Evolutionary conservation across 2,797 vertebrate genomes (phyloP), one percentile per base, ranked within the genome.

Genomic region (Lates japonicus): DNA sequence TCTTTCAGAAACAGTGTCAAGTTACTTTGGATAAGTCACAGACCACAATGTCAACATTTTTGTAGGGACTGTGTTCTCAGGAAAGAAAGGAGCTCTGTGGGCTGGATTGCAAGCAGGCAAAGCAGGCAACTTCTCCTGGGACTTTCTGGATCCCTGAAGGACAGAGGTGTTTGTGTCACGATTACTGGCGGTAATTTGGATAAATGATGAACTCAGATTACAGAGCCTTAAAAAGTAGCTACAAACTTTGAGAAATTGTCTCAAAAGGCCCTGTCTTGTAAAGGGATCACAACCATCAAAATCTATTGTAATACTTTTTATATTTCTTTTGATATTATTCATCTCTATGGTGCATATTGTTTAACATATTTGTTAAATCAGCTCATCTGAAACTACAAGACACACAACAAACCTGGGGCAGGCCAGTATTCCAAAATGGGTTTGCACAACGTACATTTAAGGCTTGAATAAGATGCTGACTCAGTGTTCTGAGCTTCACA

Each of bases 181-280:
- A 41, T 74, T 33, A 57, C 0, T 54, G 12, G 62, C n/a, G 49
- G 5, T 72, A 60, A 55, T 76, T 48, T 63, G 31, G 68, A 57
- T 41, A 64, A 46, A n/a, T 25, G 29, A 1, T 29, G 7, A 0
- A 46, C 1, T 62, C 33, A 37, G 65, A 25, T 55, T 8, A 66
- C 19, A 39, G 35, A 25, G 22, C n/a, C 11, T 57, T 39, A 17
- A n/a, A 41, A 4, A n/a, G 48, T 25, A 20, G 22, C 13, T 76
- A 60, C 16, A 29, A 37, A 42, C 39, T 29, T 52, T n/a, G n/a
- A n/a, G 5, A 42, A 35, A 35, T 33, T n/a, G 12, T 20, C 41
- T 33, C 25, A 14, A 48, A n/a, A n/a, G 16, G 11, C 14, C 14
- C 42, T 37, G 20, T 49, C 42, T n/a, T 75, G 11, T 3, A 35